Base-by-base conservation (phyloP, 2,797 vertebrate species). In the Mus minutoides region DNA sequence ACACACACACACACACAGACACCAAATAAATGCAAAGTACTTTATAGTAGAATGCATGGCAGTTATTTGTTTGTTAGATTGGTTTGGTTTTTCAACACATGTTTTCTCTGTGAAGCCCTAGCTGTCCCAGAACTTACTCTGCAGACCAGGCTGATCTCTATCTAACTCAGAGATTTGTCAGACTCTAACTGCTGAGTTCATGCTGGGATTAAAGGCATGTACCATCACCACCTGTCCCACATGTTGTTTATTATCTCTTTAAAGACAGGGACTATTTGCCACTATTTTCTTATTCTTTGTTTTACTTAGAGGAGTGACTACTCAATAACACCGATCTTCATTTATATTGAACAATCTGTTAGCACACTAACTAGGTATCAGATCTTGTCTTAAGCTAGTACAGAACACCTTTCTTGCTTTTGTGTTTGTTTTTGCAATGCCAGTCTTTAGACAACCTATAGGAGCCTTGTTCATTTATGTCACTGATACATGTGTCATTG, bases 381-480 rank as follows among this genome's bases (percentile, higher is more conserved):
- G 71, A 77, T 89, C 19, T 62, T 89, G 16, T 84, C 60, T 40
- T 77, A 60, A 88, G 60, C 82, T 17, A 46, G 40, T 21, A 9
- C 0, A 46, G 4, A n/a, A 49, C 2, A n/a, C 52, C 22, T 34
- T 90, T 86, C 40, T 52, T 79, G 19, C 37, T 46, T 13, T 58
- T 80, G 64, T 75, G 75, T 34, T 62, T 24, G 24, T 34, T 90
- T 77, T 56, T 24, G 8, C 19, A 76, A 43, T 13, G 12, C 6
- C 21, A 79, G n/a, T 58, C n/a, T 93, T 94, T 62, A 82, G 58
- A 95, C 26, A 92, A 60, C 40, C 62, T 54, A 40, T 77, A 83
- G 31, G n/a, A 73, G 24, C 16, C 16, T 85, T 67, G 6, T 58
- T 89, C 56, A 71, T 86, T 87, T 94, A n/a, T 73, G 26, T 85